phyloP scores from a whole-genome alignment of 2,797 vertebrate genomes.

The Lycodopsis pacificus region DNA sequence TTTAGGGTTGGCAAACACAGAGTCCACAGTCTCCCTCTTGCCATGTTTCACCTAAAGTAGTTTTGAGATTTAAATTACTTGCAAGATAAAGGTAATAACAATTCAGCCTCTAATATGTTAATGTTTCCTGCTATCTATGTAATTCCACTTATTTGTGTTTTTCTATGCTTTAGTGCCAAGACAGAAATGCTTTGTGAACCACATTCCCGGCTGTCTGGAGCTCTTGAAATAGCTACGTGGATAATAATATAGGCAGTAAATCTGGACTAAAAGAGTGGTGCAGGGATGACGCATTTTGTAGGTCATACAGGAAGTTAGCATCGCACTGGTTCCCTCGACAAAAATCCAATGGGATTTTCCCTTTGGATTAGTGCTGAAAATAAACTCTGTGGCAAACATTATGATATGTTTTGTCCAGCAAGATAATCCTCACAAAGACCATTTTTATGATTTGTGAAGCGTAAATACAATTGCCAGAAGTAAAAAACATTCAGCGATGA shows the following conservation, averaged over 20 bases:
- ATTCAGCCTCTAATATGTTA: background rate
- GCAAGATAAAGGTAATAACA: background rate
- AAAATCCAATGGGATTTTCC: background rate
- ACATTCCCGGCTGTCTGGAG: background rate
- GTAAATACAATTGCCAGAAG: background rate
- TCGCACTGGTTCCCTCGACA: background rate
- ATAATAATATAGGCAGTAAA: background rate
- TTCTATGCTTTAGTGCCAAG: background rate
- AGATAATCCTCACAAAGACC: background rate
- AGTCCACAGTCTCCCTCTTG: background rate
- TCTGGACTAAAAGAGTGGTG: background rate
- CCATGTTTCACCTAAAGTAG: conserved; percentile 13
- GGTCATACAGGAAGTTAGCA: background rate
- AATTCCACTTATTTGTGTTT: background rate
- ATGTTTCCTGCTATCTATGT: background rate
- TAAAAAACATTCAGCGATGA: background rate
- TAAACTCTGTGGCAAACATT: background rate
- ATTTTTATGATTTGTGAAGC: background rate
- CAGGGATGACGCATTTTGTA: background rate
- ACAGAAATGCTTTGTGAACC: background rate
- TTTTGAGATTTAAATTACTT: conserved; percentile 5
- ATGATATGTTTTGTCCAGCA: background rate
- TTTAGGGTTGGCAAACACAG: background rate
- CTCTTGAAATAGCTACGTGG: conserved; percentile 4
- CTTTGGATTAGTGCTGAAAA: background rate